Evolutionary conservation across 2,888 invertebrate genomes (phyloP).

Genomic region (Argyresthia goedartella): DNA sequence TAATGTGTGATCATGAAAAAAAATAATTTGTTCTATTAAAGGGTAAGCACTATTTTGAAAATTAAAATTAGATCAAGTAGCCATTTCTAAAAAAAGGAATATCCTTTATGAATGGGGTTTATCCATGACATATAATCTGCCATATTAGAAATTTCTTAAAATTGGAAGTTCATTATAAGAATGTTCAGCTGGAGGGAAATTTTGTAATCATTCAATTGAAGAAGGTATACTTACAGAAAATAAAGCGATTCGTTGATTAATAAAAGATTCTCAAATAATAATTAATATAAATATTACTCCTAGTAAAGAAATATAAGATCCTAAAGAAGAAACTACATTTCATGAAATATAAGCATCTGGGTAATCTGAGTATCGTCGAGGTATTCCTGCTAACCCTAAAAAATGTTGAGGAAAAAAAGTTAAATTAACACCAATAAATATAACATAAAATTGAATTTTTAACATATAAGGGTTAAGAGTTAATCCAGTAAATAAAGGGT

Average conservation of each 20-base stretch:
- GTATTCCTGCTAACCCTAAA: conserved; percentile 66
- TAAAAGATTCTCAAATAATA: conserved; percentile 74
- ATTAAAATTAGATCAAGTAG: no score
- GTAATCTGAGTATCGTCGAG: conserved; percentile 82
- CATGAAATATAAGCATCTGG: conserved; percentile 75
- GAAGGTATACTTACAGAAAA: conserved; percentile 59
- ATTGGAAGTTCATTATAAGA: conserved; percentile 71
- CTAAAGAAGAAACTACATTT: conserved; percentile 78
- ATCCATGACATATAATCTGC: conserved; percentile 71
- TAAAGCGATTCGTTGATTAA: conserved; percentile 60
- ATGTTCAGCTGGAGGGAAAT: conserved; percentile 69
- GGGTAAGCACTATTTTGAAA: no score
- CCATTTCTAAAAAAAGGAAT: no score
- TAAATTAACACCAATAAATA: conserved; percentile 84
- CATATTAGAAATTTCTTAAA: conserved; percentile 74
- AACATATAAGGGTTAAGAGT: conserved; percentile 68
- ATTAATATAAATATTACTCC: conserved; percentile 71
- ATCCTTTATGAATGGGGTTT: no score
- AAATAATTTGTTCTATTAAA: no score
- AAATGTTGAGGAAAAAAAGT: conserved; percentile 89
- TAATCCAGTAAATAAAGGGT: conserved; percentile 75
- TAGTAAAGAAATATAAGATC: conserved; percentile 74
- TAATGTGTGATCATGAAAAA: no score
- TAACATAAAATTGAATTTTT: conserved; percentile 78
- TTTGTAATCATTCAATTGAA: conserved; percentile 75